Conservation (phyloP, 2,797 vertebrate genomes). For the Paratrypauchen microcephalus region DNA sequence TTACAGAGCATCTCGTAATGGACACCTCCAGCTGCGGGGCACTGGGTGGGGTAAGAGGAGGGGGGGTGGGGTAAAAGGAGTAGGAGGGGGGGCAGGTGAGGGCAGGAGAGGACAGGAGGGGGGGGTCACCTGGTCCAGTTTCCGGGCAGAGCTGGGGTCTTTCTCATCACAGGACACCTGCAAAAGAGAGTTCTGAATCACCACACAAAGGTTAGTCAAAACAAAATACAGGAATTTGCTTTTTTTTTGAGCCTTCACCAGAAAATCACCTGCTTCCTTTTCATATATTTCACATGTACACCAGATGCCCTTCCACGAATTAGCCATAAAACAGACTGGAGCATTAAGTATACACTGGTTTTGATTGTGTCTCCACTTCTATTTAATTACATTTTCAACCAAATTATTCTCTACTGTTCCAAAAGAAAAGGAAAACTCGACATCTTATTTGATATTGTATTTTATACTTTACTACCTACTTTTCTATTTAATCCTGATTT, state of each 20-base stretch:
- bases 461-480: no score
- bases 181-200: neutral
- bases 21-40: conserved; percentile 77
- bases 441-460: no score
- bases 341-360: no score
- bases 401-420: no score
- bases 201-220: conserved; percentile 4
- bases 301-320: no score
- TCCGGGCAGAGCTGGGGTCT: conserved; percentile 13
- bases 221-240: neutral
- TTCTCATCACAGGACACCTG: conserved; percentile 20
- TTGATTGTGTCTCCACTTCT: no score
- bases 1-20: conserved; percentile 73
- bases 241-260: neutral
- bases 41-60: neutral
- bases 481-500: no score
- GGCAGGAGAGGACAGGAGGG: conserved; percentile 13
- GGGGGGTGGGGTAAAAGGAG: conserved; percentile 24
- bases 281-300: no score
- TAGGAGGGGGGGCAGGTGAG: conserved; percentile 5
- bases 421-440: no score
- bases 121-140: conserved; percentile 16
- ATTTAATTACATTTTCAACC: no score
- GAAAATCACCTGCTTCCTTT: neutral
- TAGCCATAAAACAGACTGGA: no score